These are phyloP conservation scores for Oncorhynchus clarkii DNA, from an alignment of 2,113 vertebrate genomes.

Conservation along the genomic window DNA sequence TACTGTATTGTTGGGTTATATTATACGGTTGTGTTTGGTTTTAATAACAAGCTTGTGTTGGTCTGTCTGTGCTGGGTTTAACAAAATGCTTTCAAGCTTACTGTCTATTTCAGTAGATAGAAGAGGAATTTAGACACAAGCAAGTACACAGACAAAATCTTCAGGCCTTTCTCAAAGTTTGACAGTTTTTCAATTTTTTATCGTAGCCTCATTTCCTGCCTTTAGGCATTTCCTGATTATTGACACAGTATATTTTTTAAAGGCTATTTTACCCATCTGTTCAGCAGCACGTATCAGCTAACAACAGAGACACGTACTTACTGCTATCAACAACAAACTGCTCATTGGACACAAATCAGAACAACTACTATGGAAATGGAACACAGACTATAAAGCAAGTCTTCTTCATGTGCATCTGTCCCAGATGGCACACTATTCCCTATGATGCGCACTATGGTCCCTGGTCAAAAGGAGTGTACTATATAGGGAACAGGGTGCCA, in stretches of 20 bases:
- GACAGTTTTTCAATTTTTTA: neutral
- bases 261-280: neutral
- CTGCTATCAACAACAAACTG: neutral
- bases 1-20: constrained; percentile 19
- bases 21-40: constrained; percentile 24
- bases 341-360: neutral
- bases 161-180: neutral
- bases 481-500: too few species aligned
- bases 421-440: neutral
- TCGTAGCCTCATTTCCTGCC: neutral
- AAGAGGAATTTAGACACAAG: neutral
- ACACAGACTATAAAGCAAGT: neutral
- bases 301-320: neutral
- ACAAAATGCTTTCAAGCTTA: neutral
- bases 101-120: neutral
- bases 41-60: neutral
- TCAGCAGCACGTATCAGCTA: neutral
- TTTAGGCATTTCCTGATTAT: neutral
- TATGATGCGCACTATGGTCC: neutral
- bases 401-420: too few species aligned
- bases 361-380: neutral
- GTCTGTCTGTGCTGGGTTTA: neutral
- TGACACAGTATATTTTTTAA: neutral
- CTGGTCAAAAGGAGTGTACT: too few species aligned
- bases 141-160: neutral